Conservation (phyloP, 1,140 invertebrate species). For the Lysiphlebus fabarum region DNA sequence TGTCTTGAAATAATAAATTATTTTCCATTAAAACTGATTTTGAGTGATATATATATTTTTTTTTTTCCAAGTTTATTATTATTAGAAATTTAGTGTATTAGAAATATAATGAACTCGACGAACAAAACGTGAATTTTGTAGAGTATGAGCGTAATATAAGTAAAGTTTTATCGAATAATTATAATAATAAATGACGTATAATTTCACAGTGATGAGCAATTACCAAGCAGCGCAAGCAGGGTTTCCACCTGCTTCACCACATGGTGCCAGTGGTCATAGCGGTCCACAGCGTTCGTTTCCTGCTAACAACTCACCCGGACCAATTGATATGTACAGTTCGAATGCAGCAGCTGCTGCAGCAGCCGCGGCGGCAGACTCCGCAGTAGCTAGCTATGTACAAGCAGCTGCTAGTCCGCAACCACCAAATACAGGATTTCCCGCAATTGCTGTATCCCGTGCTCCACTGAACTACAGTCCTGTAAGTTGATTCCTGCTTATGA, state of each 20-base stretch:
- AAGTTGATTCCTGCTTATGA: constrained; percentile 50
- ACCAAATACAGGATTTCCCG: constrained; percentile 75
- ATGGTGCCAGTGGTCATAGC: constrained; percentile 58
- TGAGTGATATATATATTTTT: too few species aligned
- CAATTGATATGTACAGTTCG: constrained; percentile 87
- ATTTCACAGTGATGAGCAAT: constrained; percentile 88
- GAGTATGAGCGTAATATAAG: too few species aligned
- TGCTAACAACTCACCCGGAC: constrained; percentile 81
- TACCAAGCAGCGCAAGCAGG: constrained; percentile 80
- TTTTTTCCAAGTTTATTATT: too few species aligned
- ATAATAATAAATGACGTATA: constrained; percentile 7
- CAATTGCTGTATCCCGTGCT: constrained; percentile 83
- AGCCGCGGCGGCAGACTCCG: constrained; percentile 52
- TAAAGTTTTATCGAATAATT: too few species aligned
- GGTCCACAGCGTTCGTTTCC: constrained; percentile 75
- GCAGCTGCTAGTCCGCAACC: constrained; percentile 85
- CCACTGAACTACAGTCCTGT: constrained; percentile 87
- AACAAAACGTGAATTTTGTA: too few species aligned
- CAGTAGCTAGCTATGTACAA: constrained; percentile 82
- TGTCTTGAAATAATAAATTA: too few species aligned
- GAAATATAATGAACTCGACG: too few species aligned
- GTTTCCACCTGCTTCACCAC: constrained; percentile 66
- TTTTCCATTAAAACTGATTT: too few species aligned
- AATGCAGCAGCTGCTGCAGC: constrained; percentile 69
- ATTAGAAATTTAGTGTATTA: too few species aligned